Evolutionary conservation across 2,888 invertebrate genomes (phyloP).

Genomic region (Physocephala rufipes): DNA sequence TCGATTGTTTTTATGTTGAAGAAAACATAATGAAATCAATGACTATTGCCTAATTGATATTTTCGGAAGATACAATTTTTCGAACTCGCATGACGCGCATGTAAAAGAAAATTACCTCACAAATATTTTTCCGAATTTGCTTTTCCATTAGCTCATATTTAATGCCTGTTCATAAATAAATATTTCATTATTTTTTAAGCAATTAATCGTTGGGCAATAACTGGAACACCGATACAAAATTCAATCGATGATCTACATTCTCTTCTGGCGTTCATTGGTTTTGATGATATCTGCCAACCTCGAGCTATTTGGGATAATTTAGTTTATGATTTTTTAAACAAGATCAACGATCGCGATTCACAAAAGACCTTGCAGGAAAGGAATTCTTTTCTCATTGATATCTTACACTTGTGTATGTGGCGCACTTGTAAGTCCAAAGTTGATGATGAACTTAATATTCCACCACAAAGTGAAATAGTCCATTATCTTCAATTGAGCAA

Average conservation of each 20-base stretch:
- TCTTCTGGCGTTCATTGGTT: conserved; percentile 64
- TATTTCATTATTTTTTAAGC: conserved; percentile 56
- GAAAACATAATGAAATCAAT: not conserved
- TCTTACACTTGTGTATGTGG: conserved; percentile 68
- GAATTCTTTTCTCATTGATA: conserved; percentile 46
- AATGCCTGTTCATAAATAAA: no score
- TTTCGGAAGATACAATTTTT: no score
- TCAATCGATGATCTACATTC: conserved; percentile 67
- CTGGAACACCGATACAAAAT: conserved; percentile 77
- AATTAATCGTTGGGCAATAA: conserved; percentile 77
- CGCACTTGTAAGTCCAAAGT: conserved; percentile 76
- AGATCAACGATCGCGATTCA: conserved; percentile 22
- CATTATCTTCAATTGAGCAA: conserved; percentile 75
- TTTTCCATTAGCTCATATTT: no score
- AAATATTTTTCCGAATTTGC: no score
- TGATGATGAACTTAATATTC: conserved; percentile 73
- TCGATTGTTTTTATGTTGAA: not conserved
- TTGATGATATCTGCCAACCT: conserved; percentile 54
- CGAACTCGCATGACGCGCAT: no score
- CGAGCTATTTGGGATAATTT: conserved; percentile 54
- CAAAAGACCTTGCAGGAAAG: conserved; percentile 36
- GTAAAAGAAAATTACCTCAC: no score
- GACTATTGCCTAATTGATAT: no score
- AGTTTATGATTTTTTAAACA: conserved; percentile 50
- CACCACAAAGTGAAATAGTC: conserved; percentile 70